Base-by-base conservation (phyloP, 1,140 invertebrate species). In the Tenebrio molitor region DNA sequence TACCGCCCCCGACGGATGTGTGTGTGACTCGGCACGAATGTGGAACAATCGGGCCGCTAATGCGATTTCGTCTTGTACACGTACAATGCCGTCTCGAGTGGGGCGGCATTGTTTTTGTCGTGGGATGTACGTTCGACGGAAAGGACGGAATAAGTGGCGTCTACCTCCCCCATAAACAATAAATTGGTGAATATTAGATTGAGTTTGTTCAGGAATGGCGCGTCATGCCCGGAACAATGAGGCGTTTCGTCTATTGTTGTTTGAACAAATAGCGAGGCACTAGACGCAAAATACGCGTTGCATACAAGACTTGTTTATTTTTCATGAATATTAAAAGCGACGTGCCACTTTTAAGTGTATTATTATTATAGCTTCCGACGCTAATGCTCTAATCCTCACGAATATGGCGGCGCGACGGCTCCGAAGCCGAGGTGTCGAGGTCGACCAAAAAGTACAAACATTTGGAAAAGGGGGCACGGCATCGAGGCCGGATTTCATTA, bases 251-350 rank as follows among this genome's bases (percentile, higher is more conserved):
- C 50, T 58, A 58, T 58, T 58, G 50, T 58, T 58, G 23, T 21
- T 58, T 58, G 50, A 58, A 58, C 50, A 58, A 58, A 58, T 58
- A 29, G 23, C 50, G n/a, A 8, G 21, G 23, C n/a, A 29, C 8
- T n/a, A n/a, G 50, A n/a, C 50, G 50, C n/a, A 58, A 58, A 58
- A 58, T 58, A 58, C 50, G 50, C 25, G 21, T 58, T 58, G 50
- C 50, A 58, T 58, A 58, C 50, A 58, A 15, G 21, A 10, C 50
- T 21, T 58, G 50, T 58, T 58, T 58, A 58, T 58, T 58, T 58
- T 58, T 58, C 50, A 58, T 58, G 50, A 58, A 58, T 58, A 58
- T 58, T 58, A 58, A 58, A 58, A 58, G 23, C 50, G 50, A 58
- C 50, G 29, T 33, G 50, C 50, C 50, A 58, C 50, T 58, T 58